These are phyloP conservation scores for Ceyx margarethae DNA, from an alignment of 2,113 vertebrate genomes.

Conservation along the genomic window DNA sequence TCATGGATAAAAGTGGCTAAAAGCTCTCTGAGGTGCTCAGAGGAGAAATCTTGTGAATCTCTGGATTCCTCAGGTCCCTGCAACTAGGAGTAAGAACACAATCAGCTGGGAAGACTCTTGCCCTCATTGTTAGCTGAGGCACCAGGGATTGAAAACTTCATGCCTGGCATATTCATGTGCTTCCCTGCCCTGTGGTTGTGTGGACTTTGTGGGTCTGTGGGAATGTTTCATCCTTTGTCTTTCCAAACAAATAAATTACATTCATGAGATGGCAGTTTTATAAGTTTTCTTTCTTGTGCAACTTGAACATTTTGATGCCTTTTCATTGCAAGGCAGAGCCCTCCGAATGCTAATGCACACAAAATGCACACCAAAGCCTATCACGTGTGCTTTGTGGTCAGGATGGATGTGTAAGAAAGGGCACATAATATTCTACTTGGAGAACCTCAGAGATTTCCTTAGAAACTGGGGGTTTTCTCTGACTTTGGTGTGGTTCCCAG, in stretches of 20 bases:
- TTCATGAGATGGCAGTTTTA: constrained; percentile 64
- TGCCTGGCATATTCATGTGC: constrained; percentile 53
- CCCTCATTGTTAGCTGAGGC: constrained; percentile 38
- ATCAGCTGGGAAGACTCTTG: not conserved
- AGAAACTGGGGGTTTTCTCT: no score
- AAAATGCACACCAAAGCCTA: not conserved
- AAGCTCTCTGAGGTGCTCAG: not conserved
- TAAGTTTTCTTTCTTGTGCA: constrained; percentile 66
- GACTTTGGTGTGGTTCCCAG: no score
- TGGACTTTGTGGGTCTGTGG: constrained; percentile 51
- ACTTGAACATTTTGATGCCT: constrained; percentile 49
- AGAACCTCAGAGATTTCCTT: no score
- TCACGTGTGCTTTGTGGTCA: no score
- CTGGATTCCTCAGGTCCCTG: not conserved
- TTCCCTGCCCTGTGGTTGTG: constrained; percentile 56
- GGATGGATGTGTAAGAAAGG: no score
- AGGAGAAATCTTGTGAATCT: not conserved
- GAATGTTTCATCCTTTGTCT: constrained; percentile 66
- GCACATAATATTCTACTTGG: no score
- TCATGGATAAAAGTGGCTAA: not conserved
- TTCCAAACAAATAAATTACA: constrained; percentile 62
- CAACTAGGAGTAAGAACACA: not conserved
- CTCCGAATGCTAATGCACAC: constrained; percentile 3
- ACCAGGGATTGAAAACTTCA: constrained; percentile 40
- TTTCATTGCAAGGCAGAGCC: constrained; percentile 28